phyloP scores from a whole-genome alignment of 2,797 vertebrate species.

The Sternotherus odoratus region DNA sequence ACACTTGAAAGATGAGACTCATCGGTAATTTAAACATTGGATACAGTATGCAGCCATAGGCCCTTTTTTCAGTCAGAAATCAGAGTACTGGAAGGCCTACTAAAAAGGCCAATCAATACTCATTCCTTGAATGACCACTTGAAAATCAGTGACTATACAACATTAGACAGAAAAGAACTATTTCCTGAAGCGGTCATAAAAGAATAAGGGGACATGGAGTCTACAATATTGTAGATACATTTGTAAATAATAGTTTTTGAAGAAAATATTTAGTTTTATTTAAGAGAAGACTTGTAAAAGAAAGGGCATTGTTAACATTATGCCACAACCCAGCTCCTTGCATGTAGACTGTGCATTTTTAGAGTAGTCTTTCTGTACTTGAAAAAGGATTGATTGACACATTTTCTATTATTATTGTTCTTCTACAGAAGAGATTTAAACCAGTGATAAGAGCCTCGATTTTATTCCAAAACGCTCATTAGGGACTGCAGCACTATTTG shows the following conservation, averaged over 20 bases:
- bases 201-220: conserved; percentile 27
- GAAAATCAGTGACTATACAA: not conserved
- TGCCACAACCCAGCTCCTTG: conserved; percentile 8
- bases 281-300: conserved; percentile 23
- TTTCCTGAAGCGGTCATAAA: not conserved
- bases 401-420: conserved; percentile 18
- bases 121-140: not conserved
- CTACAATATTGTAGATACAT: not conserved
- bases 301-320: conserved; percentile 39
- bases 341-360: conserved; percentile 24
- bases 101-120: not conserved
- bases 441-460: conserved; percentile 22
- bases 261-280: conserved; percentile 42
- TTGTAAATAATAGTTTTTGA: not conserved
- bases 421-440: conserved; percentile 46
- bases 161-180: not conserved
- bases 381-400: not conserved
- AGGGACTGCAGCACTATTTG: conserved; percentile 31
- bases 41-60: not conserved
- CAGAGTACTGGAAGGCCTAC: not conserved
- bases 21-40: not conserved
- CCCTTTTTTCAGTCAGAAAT: not conserved
- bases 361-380: not conserved
- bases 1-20: not conserved
- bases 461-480: conserved; percentile 64